phyloP scores from a whole-genome alignment of 2,888 invertebrate species.

The Plagodis dolabraria region DNA sequence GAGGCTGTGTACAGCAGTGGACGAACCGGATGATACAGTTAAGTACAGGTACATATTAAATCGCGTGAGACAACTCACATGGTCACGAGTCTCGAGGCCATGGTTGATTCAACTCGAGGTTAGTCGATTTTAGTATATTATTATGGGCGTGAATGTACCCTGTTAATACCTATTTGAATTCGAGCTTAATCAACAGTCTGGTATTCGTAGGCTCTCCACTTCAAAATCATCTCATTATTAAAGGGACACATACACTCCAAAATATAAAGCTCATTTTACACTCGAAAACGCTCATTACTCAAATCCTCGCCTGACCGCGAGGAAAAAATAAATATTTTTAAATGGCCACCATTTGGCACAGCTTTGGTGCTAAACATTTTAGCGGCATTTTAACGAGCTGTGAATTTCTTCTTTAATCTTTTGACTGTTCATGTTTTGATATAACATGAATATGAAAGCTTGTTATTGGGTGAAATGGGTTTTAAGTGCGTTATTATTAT shows the following conservation, averaged over 20 bases:
- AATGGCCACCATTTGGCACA: conserved; percentile 35
- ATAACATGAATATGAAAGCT: conserved; percentile 4
- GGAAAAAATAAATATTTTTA: conserved; percentile 38
- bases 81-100: too few relatives aligned
- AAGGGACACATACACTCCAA: conserved; percentile 3
- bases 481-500: too few relatives aligned
- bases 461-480: not conserved
- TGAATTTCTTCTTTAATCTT: conserved; percentile 35
- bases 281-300: conserved; percentile 26
- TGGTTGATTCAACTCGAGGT: too few relatives aligned
- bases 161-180: too few relatives aligned
- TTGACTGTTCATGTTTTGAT: conserved; percentile 30
- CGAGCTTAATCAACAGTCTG: too few relatives aligned
- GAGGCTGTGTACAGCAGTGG: too few relatives aligned
- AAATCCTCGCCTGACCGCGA: conserved; percentile 22
- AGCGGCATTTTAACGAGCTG: conserved; percentile 34
- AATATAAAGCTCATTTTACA: conserved; percentile 13
- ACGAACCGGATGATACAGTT: too few relatives aligned
- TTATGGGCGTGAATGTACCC: too few relatives aligned
- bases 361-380: conserved; percentile 26
- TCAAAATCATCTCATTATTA: not conserved
- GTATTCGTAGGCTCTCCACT: too few relatives aligned
- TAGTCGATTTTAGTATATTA: too few relatives aligned
- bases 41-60: too few relatives aligned
- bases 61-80: too few relatives aligned